A percentile compares a stretch with the other conserved stretches of the same genome.
Conservation (phyloP, 2,797 vertebrate genomes). For the Thripadectes ignobilis region DNA sequence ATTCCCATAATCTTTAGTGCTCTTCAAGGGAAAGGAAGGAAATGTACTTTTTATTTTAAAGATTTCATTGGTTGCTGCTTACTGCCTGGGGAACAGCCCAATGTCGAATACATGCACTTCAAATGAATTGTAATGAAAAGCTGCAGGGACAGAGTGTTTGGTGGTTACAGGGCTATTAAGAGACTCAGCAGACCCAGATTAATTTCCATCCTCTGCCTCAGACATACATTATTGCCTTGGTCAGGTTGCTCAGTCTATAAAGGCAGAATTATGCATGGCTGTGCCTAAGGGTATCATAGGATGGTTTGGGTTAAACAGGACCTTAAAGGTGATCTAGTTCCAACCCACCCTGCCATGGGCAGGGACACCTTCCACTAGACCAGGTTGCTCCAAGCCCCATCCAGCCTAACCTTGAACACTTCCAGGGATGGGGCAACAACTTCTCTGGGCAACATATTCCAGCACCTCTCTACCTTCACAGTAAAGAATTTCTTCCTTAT, state of each 20-base stretch:
- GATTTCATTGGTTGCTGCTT: neutral
- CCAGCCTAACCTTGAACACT: neutral
- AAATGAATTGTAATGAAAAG: neutral
- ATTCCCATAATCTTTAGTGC: neutral
- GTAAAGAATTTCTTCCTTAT: neutral
- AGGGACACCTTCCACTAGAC: neutral
- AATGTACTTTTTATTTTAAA: neutral
- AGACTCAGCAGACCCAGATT: neutral
- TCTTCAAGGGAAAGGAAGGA: neutral
- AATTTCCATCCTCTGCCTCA: neutral
- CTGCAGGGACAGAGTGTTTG: neutral
- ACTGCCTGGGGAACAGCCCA: neutral
- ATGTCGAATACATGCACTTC: fast-evolving
- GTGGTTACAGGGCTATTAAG: neutral
- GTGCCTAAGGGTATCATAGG: neutral
- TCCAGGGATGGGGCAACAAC: neutral
- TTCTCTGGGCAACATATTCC: neutral
- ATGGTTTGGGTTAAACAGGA: neutral
- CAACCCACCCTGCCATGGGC: neutral
- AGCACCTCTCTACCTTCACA: neutral
- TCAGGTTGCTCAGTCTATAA: neutral
- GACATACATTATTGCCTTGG: neutral
- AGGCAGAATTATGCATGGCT: neutral
- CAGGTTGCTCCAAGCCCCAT: neutral
- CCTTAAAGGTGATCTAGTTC: neutral